Evolutionary conservation across 2,888 invertebrate species (phyloP), one percentile per base, ranked within the genome.

Genomic region (Pristionchus exspectatus): DNA sequence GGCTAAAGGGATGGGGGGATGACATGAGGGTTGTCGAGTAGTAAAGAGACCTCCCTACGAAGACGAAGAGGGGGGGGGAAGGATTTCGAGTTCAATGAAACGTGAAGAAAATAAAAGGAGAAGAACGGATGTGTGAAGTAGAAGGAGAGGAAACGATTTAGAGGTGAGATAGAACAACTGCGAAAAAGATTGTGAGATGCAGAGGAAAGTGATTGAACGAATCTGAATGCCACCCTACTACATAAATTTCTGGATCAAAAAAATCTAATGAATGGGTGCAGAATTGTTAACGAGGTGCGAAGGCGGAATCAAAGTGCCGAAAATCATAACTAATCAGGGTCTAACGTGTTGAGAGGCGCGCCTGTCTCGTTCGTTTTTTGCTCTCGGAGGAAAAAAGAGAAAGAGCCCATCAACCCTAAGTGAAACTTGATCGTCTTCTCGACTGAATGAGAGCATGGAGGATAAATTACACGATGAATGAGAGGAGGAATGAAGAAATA

Each of bases 61-160:
- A 21, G 21, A 21, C 0, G 69, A 33, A 16, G 30, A 69, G 69
- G 72, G 33, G 30, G 33, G 69, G 72, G 33, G 44, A 50, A 50
- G 72, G 74, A 74, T 74, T 21, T 74, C 50, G 81, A 81, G 81
- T 81, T 44, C 81, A 81, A 81, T 81, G 81, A 81, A 81, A 81
- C 81, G 81, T 81, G 81, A 81, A 81, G 50, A 50, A 54, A 81
- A 44, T 44, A 27, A 50, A 50, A 50, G 74, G 81, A 81, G 50
- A 81, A 81, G 81, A 81, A 81, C 81, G 81, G 81, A 81, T 81
- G 81, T 81, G 81, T 81, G 81, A 81, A 81, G 50, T 21, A 27
- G 27, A 18, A 54, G 50, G 24, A 77, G 50, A 81, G 81, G 81
- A 81, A 81, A 33, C 81, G 38, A 81, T 81, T 81, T 81, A 44